Percentiles rank a stretch among this genome's conserved stretches.
Evolutionary conservation across 2,797 vertebrate genomes (phyloP).

Genomic region (Xenops minutus): DNA sequence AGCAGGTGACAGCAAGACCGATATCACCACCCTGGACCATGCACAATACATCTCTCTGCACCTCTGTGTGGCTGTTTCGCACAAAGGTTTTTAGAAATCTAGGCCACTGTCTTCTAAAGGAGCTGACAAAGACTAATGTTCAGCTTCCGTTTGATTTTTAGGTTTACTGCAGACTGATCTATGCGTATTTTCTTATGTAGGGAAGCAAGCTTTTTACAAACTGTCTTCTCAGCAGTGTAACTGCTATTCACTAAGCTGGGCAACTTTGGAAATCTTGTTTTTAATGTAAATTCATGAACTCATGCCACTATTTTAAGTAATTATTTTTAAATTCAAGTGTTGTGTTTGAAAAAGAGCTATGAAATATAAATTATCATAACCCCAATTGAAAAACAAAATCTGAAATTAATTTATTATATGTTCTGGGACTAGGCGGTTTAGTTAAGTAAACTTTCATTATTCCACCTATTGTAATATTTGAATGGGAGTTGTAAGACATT

Average conservation of each 20-base stretch:
- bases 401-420: not conserved
- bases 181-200: not conserved
- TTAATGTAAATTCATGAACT: not conserved
- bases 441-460: slow-evolving; percentile 31
- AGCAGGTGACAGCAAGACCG: not conserved
- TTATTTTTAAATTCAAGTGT: not conserved
- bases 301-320: not conserved
- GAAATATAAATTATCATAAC: not conserved
- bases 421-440: not conserved
- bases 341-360: not conserved
- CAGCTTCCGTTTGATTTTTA: not conserved
- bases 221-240: not conserved
- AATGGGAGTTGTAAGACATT: slow-evolving; percentile 25
- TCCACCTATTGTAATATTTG: slow-evolving; percentile 26
- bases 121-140: not conserved
- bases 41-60: accelerated
- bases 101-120: not conserved
- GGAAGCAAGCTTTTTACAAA: not conserved
- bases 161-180: not conserved
- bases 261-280: not conserved
- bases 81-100: not conserved
- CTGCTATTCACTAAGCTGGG: not conserved
- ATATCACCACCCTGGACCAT: accelerated
- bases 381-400: not conserved
- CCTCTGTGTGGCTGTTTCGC: accelerated